Conservation (phyloP, 2,113 vertebrate genomes). For the Pygoscelis adeliae region DNA sequence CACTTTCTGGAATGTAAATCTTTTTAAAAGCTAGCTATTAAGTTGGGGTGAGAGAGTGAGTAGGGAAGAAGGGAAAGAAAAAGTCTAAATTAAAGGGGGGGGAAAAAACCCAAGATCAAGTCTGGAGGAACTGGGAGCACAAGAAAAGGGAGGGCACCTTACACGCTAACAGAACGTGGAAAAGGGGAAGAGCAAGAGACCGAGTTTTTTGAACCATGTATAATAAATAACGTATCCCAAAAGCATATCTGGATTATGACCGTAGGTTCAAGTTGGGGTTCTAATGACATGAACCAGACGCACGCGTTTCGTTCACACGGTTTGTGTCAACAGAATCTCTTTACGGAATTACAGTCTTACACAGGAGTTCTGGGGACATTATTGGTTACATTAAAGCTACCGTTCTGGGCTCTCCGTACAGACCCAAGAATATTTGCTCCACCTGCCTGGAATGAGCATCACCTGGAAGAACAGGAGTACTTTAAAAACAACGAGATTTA, state of each 20-base stretch:
- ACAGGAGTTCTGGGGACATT: conserved; percentile 49
- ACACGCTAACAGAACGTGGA: background rate
- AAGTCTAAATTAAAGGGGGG: background rate
- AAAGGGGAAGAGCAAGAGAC: background rate
- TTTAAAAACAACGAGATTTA: conserved; percentile 71
- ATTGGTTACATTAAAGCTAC: conserved; percentile 79
- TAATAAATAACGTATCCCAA: conserved; percentile 67
- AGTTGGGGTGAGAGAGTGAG: background rate
- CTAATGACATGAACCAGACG: conserved; percentile 52
- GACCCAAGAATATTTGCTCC: conserved; percentile 78
- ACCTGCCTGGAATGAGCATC: conserved; percentile 83
- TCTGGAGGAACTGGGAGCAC: background rate
- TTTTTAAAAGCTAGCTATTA: conserved; percentile 61
- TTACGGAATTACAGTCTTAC: conserved; percentile 70
- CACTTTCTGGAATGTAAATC: conserved; percentile 70
- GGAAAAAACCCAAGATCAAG: background rate
- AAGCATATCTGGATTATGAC: conserved; percentile 24
- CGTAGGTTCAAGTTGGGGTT: conserved; percentile 49
- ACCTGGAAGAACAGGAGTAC: conserved; percentile 75
- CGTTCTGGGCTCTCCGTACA: conserved; percentile 76
- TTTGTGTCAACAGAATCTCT: conserved; percentile 63
- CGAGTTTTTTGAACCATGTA: conserved; percentile 44
- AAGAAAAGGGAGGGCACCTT: conserved; percentile 17
- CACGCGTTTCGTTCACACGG: background rate
- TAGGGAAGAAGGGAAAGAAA: background rate